Percentiles rank a stretch among this genome's conserved stretches.
Conservation (phyloP, 2,888 invertebrate genomes). For the Aphidoletes aphidimyza region DNA sequence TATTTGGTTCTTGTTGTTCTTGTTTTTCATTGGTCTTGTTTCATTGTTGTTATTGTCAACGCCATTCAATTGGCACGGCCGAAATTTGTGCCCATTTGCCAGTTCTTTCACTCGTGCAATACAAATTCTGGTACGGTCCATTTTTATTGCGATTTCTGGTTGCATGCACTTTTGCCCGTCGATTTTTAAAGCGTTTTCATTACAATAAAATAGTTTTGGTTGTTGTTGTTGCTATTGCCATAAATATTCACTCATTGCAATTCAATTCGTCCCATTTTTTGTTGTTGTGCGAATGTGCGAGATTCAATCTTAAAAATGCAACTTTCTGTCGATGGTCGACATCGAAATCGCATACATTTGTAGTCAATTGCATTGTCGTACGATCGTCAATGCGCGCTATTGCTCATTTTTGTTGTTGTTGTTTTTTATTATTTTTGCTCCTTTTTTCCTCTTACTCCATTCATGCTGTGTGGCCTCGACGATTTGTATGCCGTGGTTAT, state of each 20-base stretch:
- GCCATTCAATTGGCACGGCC: slow-evolving; percentile 25
- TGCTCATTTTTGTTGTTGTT: no score
- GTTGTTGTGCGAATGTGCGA: background rate
- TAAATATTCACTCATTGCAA: background rate
- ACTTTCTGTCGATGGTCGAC: background rate
- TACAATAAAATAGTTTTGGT: background rate
- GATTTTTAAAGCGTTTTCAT: slow-evolving; percentile 30
- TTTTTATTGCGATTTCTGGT: slow-evolving; percentile 30
- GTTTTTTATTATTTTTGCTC: no score
- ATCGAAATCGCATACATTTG: slow-evolving; percentile 35
- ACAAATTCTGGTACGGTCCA: slow-evolving; percentile 4
- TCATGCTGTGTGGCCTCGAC: slow-evolving; percentile 1
- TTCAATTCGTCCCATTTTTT: background rate
- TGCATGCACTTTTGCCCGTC: background rate
- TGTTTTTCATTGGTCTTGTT: slow-evolving; percentile 14
- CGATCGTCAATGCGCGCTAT: slow-evolving; percentile 2
- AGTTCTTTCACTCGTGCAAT: background rate
- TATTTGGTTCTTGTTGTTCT: background rate
- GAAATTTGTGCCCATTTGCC: background rate
- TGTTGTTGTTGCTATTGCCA: background rate
- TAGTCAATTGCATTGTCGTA: slow-evolving; percentile 41
- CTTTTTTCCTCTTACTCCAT: no score
- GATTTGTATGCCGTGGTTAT: slow-evolving; percentile 27
- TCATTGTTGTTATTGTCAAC: slow-evolving; percentile 25
- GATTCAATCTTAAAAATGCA: slow-evolving; percentile 37